Base-by-base conservation (phyloP, 1,140 invertebrate species). In the Hesperophylax magnus region DNA sequence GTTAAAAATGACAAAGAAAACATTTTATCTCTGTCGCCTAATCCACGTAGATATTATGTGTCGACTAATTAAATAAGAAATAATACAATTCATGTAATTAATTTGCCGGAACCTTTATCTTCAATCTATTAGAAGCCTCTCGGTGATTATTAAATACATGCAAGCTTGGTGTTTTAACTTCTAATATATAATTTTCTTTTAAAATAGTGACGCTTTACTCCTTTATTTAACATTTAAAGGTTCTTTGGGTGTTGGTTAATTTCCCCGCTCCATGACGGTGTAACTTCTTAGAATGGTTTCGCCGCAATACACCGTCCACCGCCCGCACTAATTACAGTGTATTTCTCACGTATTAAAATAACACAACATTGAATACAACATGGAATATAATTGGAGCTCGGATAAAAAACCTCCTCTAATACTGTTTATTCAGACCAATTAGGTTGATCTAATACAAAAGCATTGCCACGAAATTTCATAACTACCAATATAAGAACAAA, bases 351-450 rank as follows among this genome's bases (percentile, higher is more conserved):
- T 74, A 78, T 78, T 78, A 81, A 72, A 53, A 65, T 81, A 81
- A 60, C 75, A 81, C 75, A 81, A 81, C 67, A 74, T 77, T 74
- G 67, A 47, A 77, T 47, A 75, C 24, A 75, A 76, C 71, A 81
- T 22, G 54, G 75, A 52, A 77, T 61, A 71, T 77, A 81, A 81
- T 81, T 81, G 77, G 53, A 65, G 76, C 39, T 67, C 22, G 27
- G 60, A 53, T 47, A 81, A 65, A 81, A 76, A 81, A 31, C 53
- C 34, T 58, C 56, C 54, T 74, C n/a, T 47, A 74, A 81, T 54
- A 78, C 53, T 81, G 77, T 83, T 83, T 83, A 83, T 80, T 83
- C 71, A 17, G 61, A 83, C 78, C 81, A 83, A 83, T 83, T 83
- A 83, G 81, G 72, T 72, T 34, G 77, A 20, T 52, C 72, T 72